These are phyloP conservation scores for Melipona beecheii DNA, from an alignment of 2,888 invertebrate genomes.

Conservation along the genomic window DNA sequence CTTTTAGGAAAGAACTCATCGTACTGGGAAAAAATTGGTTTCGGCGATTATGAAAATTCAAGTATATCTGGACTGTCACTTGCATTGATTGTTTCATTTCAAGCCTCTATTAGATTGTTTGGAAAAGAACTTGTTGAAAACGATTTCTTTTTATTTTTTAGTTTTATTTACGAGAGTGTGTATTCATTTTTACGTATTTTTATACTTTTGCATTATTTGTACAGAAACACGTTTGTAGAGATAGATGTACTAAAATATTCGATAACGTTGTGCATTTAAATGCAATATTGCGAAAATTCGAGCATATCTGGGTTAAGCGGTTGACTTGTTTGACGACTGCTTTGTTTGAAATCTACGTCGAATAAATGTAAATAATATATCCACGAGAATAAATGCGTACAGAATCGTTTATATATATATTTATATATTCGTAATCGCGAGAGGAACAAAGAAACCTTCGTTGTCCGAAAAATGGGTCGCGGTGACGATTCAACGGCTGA, in stretches of 20 bases:
- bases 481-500: constrained; percentile 19
- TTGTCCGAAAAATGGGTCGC: constrained; percentile 31
- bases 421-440: too few relatives aligned
- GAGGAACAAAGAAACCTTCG: neutral
- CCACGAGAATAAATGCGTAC: neutral
- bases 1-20: neutral
- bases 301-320: neutral
- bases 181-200: too few relatives aligned
- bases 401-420: too few relatives aligned
- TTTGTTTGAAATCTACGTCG: neutral
- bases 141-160: neutral
- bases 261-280: neutral
- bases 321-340: neutral
- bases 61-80: too few relatives aligned
- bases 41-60: neutral
- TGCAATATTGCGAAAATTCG: neutral
- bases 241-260: neutral
- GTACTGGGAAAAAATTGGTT: neutral
- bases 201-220: too few relatives aligned
- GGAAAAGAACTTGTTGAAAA: neutral
- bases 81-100: too few relatives aligned
- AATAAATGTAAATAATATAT: neutral
- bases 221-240: too few relatives aligned
- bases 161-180: neutral
- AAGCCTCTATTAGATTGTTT: too few relatives aligned